Evolutionary conservation across 2,888 invertebrate species (phyloP).

Genomic region (Euzophera pinguis): DNA sequence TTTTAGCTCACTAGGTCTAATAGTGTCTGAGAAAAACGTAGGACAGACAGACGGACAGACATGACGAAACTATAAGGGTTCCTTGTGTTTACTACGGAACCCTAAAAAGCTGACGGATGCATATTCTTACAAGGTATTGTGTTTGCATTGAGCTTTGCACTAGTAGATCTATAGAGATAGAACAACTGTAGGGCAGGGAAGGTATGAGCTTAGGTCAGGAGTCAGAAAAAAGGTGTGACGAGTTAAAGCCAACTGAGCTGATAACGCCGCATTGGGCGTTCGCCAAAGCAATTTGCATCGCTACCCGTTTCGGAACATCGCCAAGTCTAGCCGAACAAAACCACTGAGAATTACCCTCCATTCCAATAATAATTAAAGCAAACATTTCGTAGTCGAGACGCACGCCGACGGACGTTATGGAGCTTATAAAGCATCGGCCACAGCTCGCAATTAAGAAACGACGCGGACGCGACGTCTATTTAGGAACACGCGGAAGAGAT

Average conservation of each 20-base stretch:
- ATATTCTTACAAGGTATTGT: too few species aligned
- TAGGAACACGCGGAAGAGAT: constrained; percentile 74
- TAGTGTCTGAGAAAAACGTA: too few species aligned
- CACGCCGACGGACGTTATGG: constrained; percentile 72
- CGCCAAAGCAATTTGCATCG: constrained; percentile 80
- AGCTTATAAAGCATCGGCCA: constrained; percentile 77
- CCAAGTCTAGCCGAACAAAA: constrained; percentile 81
- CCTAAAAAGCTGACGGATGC: too few species aligned
- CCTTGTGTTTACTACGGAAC: too few species aligned
- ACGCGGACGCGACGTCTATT: constrained; percentile 70
- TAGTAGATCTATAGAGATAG: too few species aligned
- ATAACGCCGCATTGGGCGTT: constrained; percentile 76
- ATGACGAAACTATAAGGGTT: too few species aligned
- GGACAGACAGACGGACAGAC: too few species aligned
- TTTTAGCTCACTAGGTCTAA: too few species aligned
- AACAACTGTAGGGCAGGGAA: not conserved
- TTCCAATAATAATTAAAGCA: constrained; percentile 81
- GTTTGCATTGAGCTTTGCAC: not conserved
- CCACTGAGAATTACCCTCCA: constrained; percentile 79
- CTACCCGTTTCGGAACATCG: constrained; percentile 79
- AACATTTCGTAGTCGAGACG: constrained; percentile 75
- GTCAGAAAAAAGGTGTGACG: constrained; percentile 55
- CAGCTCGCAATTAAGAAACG: constrained; percentile 76
- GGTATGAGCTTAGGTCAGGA: constrained; percentile 39
- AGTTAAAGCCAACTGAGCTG: constrained; percentile 50